These are phyloP conservation scores for Ceyx erithaca DNA, from an alignment of 2,797 vertebrate species.

Conservation along the genomic window DNA sequence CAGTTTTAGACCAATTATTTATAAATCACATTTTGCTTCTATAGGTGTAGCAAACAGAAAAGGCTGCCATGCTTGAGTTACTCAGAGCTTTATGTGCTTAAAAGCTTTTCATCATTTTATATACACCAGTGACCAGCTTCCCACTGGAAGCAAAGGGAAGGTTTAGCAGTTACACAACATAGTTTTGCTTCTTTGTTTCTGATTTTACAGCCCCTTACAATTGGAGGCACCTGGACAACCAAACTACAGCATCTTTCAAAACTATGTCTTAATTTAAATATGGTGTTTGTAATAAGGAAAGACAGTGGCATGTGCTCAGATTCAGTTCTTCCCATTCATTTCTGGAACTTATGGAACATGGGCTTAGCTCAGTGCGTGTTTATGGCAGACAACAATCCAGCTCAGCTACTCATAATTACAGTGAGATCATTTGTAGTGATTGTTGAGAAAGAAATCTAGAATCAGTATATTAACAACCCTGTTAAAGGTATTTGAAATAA, in stretches of 20 bases:
- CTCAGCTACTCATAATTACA: neutral
- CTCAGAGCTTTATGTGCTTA: neutral
- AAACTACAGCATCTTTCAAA: neutral
- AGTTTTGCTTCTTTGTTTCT: neutral
- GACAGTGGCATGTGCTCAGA: neutral
- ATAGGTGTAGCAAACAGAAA: neutral
- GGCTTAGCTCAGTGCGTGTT: neutral
- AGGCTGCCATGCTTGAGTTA: neutral
- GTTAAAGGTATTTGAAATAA: neutral
- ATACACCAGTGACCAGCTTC: neutral
- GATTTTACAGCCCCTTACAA: neutral
- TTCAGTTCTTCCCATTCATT: neutral
- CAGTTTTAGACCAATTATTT: neutral
- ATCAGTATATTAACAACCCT: neutral
- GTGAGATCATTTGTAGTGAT: neutral
- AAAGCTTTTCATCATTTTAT: neutral
- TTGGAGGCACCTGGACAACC: neutral
- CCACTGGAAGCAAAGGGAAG: neutral
- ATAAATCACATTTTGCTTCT: neutral
- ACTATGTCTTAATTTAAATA: neutral
- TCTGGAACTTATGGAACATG: neutral
- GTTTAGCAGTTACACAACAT: neutral
- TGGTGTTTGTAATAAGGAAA: neutral
- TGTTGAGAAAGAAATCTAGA: neutral
- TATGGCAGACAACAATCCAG: neutral